Evolutionary conservation across 2,797 vertebrate species (phyloP).

Genomic region (Lithobates sylvaticus): DNA sequence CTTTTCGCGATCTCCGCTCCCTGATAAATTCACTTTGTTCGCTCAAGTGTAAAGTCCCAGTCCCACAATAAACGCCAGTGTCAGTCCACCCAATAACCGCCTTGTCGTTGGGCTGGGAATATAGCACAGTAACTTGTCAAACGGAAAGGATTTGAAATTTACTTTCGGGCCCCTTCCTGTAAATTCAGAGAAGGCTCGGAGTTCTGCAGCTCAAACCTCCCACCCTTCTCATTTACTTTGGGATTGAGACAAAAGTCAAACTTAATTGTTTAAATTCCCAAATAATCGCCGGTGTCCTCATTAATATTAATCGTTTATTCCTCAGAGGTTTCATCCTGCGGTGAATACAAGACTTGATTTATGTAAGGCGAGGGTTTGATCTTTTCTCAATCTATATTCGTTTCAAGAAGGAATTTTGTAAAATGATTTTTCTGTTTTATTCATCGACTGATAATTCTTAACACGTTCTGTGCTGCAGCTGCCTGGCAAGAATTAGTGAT

Average conservation of each 20-base stretch:
- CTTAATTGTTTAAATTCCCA: constrained; percentile 48
- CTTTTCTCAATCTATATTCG: constrained; percentile 4
- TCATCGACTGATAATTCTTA: background rate
- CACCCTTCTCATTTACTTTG: constrained; percentile 28
- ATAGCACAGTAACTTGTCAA: constrained; percentile 14
- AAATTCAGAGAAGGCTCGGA: constrained; percentile 24
- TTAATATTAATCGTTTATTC: constrained; percentile 46
- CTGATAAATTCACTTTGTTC: constrained; percentile 51
- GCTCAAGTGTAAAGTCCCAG: constrained; percentile 45
- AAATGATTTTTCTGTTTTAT: background rate
- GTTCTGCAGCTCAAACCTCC: background rate
- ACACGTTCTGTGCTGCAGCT: background rate
- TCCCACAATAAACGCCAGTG: constrained; percentile 34
- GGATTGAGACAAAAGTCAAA: constrained; percentile 51
- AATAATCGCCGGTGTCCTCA: constrained; percentile 32
- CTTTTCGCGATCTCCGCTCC: constrained; percentile 32
- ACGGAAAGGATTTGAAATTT: constrained; percentile 45
- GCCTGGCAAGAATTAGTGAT: background rate
- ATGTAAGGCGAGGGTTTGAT: constrained; percentile 5
- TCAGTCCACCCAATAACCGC: constrained; percentile 37
- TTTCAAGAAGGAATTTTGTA: background rate
- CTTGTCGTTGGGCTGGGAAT: constrained; percentile 30
- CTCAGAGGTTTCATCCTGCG: background rate
- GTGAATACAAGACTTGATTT: constrained; percentile 2
- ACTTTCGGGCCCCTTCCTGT: constrained; percentile 25